These are phyloP conservation scores for Drosophila emarginata DNA, from an alignment of 2,888 invertebrate genomes.

Conservation along the genomic window DNA sequence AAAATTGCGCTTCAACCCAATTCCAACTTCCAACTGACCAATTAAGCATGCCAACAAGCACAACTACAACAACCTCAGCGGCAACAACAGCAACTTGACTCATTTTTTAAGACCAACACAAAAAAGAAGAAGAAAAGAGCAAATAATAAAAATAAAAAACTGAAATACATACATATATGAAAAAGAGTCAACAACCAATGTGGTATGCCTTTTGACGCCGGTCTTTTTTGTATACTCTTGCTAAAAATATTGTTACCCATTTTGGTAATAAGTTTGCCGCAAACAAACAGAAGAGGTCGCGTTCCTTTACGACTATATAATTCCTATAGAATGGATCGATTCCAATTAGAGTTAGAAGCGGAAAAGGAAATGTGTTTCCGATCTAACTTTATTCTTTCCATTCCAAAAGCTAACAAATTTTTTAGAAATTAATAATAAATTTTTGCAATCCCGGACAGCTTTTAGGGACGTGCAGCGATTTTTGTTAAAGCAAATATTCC, in stretches of 20 bases:
- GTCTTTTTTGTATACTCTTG: neutral
- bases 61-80: slow-evolving; percentile 22
- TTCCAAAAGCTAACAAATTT: too few species aligned
- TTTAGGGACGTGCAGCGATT: too few species aligned
- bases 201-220: slow-evolving; percentile 61
- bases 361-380: too few species aligned
- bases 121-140: slow-evolving; percentile 41
- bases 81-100: slow-evolving; percentile 52
- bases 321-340: too few species aligned
- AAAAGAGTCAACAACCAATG: slow-evolving; percentile 70
- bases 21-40: slow-evolving; percentile 47
- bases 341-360: too few species aligned
- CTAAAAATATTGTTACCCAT: neutral
- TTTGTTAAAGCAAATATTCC: too few species aligned
- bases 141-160: slow-evolving; percentile 30
- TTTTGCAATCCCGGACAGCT: too few species aligned
- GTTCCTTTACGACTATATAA: too few species aligned
- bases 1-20: slow-evolving; percentile 58
- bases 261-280: neutral
- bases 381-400: too few species aligned
- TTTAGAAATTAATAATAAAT: too few species aligned
- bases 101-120: slow-evolving; percentile 51
- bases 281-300: neutral
- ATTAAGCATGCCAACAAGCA: slow-evolving; percentile 59
- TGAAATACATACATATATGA: slow-evolving; percentile 13